Base-by-base conservation (phyloP, 2,888 invertebrate species). In the Metallyticus violacea region DNA sequence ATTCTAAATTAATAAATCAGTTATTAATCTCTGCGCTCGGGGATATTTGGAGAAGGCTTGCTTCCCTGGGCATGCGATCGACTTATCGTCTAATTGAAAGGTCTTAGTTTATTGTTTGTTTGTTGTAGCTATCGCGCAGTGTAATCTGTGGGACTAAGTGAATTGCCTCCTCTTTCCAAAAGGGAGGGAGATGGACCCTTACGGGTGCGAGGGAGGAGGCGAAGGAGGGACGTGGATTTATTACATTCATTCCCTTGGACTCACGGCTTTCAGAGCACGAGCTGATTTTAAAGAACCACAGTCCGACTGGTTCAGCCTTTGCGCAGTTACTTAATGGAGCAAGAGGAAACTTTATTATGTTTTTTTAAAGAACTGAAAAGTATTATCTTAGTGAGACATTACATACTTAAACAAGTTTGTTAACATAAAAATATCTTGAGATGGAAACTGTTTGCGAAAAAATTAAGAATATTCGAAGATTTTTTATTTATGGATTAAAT, bases 61-160 rank as follows among this genome's bases (percentile, higher is more conserved):
- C 28, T 30, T 81, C 81, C 81, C 30, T 25, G 26, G 22, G 26
- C 26, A 26, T 29, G 78, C 85, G 78, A 77, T 85, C 85, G 85
- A 85, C 29, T 85, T 85, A 85, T 85, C 85, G 86, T 27, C 86
- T 86, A 86, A 86, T 86, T 86, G 86, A 86, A 86, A 86, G 86
- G 86, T 86, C 81, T 86, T 86, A 81, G 80, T 86, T 86, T 86
- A 86, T 81, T 86, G 86, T 86, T 86, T 86, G 86, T 86, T 86
- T 86, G 86, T 81, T 86, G 28, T 82, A 15, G 77, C 26, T 86
- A 76, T 81, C 86, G 26, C 81, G 26, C 9, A 85, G 29, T 27
- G 29, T 85, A 40, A 85, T 85, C 85, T 78, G 85, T 77, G 27
- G 25, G 26, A 76, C 76, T 82, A 82, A 82, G 82, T 82, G 82